These are phyloP conservation scores for Microchirus variegatus DNA, from an alignment of 2,797 vertebrate genomes.

Conservation along the genomic window DNA sequence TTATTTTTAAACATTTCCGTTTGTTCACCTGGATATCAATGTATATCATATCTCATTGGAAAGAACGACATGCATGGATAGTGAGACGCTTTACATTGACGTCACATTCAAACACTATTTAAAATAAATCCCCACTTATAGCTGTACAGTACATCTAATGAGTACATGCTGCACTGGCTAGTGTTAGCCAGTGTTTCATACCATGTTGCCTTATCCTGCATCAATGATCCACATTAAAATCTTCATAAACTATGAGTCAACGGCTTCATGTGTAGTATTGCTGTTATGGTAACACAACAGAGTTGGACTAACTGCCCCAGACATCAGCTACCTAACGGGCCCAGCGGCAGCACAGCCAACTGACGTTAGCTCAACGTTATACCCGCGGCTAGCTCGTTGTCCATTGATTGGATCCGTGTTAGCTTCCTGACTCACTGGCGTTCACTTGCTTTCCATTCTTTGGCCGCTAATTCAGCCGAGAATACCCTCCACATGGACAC, in stretches of 20 bases:
- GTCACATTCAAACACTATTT: no score
- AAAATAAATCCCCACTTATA: no score
- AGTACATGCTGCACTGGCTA: neutral
- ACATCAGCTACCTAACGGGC: conserved; percentile 39
- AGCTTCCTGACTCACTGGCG: conserved; percentile 21
- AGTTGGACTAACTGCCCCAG: conserved; percentile 10
- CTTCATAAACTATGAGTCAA: neutral
- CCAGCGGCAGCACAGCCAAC: conserved; percentile 26
- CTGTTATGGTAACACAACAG: neutral
- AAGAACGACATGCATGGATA: no score
- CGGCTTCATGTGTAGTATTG: no score
- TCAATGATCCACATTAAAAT: neutral
- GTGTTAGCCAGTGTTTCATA: conserved; percentile 4
- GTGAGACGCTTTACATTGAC: no score
- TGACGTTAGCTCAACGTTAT: conserved; percentile 43
- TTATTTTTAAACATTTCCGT: no score
- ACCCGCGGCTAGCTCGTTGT: conserved; percentile 55
- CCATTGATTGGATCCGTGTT: conserved; percentile 62
- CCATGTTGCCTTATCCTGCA: conserved; percentile 6
- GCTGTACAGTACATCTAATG: no score
- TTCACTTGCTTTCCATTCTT: neutral
- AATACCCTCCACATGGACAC: neutral
- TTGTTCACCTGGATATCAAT: no score
- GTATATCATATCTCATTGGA: no score
- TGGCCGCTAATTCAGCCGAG: neutral